Conservation (phyloP, 2,113 vertebrate species). For the Zosterops lateralis region DNA sequence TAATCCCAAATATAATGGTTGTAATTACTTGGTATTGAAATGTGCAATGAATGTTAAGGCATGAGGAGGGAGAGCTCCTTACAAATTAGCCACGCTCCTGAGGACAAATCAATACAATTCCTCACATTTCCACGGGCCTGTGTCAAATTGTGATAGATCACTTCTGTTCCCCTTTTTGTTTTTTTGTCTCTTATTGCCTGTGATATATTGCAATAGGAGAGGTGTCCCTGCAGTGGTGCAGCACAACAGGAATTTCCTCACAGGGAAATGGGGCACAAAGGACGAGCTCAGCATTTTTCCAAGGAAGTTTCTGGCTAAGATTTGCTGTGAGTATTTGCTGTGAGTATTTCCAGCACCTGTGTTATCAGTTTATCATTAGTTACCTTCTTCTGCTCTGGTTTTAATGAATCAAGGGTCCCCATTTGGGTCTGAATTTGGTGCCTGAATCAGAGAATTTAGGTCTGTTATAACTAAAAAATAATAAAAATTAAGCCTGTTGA, state of each 20-base stretch:
- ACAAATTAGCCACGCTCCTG: neutral
- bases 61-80: neutral
- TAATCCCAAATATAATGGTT: slow-evolving; percentile 26
- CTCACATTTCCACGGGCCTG: neutral
- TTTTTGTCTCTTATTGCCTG: neutral
- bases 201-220: neutral
- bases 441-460: neutral
- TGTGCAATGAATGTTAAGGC: neutral
- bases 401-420: neutral
- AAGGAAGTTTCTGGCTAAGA: neutral
- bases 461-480: neutral
- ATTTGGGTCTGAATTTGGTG: neutral
- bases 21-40: slow-evolving; percentile 42
- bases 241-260: neutral
- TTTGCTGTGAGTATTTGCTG: neutral
- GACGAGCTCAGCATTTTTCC: neutral
- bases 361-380: neutral
- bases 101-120: neutral
- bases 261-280: neutral
- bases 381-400: neutral
- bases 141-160: neutral
- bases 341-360: neutral
- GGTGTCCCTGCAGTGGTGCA: neutral
- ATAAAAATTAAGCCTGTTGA: accelerated
- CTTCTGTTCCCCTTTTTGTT: neutral